Evolutionary conservation across 2,888 invertebrate genomes (phyloP), one percentile per base, ranked within the genome.

Genomic region (Lycophotia porphyrea): DNA sequence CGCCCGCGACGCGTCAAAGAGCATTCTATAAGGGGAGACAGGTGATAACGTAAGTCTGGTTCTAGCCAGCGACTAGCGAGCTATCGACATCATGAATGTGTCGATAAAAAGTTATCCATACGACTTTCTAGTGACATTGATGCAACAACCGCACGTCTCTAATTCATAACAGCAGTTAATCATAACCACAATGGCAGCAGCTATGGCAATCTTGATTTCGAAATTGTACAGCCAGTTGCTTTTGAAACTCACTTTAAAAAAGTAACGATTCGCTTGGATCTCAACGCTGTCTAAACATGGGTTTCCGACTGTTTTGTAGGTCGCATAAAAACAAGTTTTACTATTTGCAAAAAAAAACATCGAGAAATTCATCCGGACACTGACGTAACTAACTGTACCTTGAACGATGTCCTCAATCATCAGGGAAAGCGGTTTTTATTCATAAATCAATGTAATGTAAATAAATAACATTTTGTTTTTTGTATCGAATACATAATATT

Each of bases 61-160:
- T 91, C 90, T 88, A 86, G 85, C 84, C 85, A 84, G 83, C 77
- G 84, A 86, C 84, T 85, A 84, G 84, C 78, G 84, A 86, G 82
- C 84, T 80, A 89, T 84, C 80, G 81, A 84, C 88, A 82, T 84
- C 84, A 87, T 1, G 39, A 39, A 39, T 91, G 89, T 89, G 84
- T 84, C 84, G 89, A 91, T 92, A 93, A 94, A 94, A 94, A 94
- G 88, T 89, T 85, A 91, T 90, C 86, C 85, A 88, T 83, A 87
- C 91, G 84, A 93, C 95, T 95, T 96, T 95, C 96, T 95, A 95
- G 82, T 81, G 85, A 86, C 91, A 92, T 88, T 90, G 88, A 91
- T 92, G 90, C 85, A 88, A 90, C 90, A 80, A 81, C 74, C 71
- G 44, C 81, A 82, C 76, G 78, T 86, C 82, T 79, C 58, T 80